Evolutionary conservation across 2,888 invertebrate species (phyloP), one percentile per base, ranked within the genome.

Genomic region (Boloria selene): DNA sequence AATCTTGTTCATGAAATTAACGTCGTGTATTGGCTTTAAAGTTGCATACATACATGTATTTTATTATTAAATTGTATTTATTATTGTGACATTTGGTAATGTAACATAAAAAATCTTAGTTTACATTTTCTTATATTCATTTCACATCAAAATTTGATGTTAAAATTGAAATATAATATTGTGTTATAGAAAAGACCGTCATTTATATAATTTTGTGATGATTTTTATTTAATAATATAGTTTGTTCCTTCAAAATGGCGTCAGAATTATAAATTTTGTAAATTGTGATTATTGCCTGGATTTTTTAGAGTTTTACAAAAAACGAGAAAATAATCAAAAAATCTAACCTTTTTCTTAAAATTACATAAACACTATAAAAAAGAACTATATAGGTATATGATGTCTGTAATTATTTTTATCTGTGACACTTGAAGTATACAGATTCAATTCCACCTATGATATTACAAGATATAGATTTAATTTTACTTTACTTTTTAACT

Each of bases 281-380:
- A 64, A 64, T 69, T 69, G 69, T 69, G 69, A 69, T 69, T 69
- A 51, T 69, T 69, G 69, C 69, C 66, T 69, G 67, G 63, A 45
- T 66, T 64, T 49, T 66, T 67, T 67, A 51, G 52, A 51, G 65
- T 65, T 62, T 58, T 66, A 17, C 18, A 42, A 59, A 56, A 61
- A 66, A 66, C 17, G 1, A 10, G 13, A 60, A 68, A 69, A 61
- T 44, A 18, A 53, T 56, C 26, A 38, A 62, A 18, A 55, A 56
- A 56, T 16, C 7, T 10, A 38, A 38, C 10, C 31, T 38, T 38
- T 38, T 38, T 10, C 10, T 38, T 38, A 7, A 38, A 2, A 10
- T 2, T 22, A 22, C 22, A 22, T 22, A 3, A 22, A 22, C 22
- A 38, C 2, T 38, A 31, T 31, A 31, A 31, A 7, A 22, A 22